A percentile compares a stretch with the other conserved stretches of the same genome.
Evolutionary conservation across 2,797 vertebrate species (phyloP).

Genomic region (Scyliorhinus canicula): DNA sequence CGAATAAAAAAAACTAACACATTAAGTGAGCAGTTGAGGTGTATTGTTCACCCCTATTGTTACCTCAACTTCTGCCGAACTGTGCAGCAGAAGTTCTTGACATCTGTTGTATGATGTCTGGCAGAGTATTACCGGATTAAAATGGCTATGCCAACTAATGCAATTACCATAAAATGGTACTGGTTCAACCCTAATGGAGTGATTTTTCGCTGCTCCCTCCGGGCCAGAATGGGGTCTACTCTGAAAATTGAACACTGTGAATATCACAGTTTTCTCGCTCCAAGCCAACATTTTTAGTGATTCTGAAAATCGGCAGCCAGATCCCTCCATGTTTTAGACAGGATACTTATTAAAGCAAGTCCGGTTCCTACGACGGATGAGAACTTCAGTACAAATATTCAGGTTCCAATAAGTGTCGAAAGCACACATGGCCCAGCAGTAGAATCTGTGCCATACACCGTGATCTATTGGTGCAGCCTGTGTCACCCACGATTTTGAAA

Average conservation of each 20-base stretch:
- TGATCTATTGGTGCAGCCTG: background rate
- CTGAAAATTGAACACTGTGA: background rate
- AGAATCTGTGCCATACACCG: background rate
- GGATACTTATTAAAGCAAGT: background rate
- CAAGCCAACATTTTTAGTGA: background rate
- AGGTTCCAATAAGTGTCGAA: background rate
- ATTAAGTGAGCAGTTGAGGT: background rate
- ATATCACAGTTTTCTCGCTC: background rate
- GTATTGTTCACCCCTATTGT: background rate
- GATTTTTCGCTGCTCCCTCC: background rate
- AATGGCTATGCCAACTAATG: background rate
- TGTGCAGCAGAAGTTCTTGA: background rate
- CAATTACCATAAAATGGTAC: background rate
- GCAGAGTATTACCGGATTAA: too few relatives aligned
- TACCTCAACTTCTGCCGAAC: background rate
- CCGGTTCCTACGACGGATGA: background rate
- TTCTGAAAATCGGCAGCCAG: background rate
- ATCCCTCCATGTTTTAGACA: background rate
- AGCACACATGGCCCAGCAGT: background rate
- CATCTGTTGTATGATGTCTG: background rate
- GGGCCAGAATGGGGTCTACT: background rate
- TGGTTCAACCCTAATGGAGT: background rate
- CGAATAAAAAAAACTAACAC: too few relatives aligned
- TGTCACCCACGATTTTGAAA: background rate
- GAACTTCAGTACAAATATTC: background rate